Conservation (phyloP, 2,797 vertebrate genomes). For the Loris lydekkerianus region DNA sequence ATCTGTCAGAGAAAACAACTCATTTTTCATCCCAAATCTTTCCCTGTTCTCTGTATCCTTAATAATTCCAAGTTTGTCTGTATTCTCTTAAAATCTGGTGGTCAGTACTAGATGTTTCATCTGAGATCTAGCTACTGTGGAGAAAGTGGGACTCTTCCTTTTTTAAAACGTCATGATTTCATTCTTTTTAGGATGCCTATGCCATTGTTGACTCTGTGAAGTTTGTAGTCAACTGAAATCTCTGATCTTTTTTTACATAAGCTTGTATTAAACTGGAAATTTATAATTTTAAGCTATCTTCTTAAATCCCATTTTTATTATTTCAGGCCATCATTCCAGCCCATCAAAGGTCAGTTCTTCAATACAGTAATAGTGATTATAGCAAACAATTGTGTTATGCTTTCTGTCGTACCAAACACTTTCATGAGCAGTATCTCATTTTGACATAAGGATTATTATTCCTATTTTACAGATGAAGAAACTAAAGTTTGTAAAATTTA, state of each 20-base stretch:
- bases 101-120: background rate
- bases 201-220: conserved; percentile 37
- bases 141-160: background rate
- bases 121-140: conserved; percentile 43
- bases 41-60: background rate
- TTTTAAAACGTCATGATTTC: conserved; percentile 51
- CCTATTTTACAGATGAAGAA: conserved; percentile 47
- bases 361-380: background rate
- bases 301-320: conserved; percentile 20
- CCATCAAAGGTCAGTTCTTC: conserved; percentile 28
- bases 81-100: conserved; percentile 10
- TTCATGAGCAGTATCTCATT: conserved; percentile 8
- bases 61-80: background rate
- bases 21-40: background rate
- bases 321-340: conserved; percentile 27
- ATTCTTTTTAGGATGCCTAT: background rate
- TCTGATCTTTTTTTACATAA: background rate
- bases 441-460: background rate
- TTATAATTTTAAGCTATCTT: conserved; percentile 34
- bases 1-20: background rate
- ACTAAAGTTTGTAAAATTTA: conserved; percentile 48
- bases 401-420: conserved; percentile 31
- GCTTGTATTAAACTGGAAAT: background rate
- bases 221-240: conserved; percentile 49
- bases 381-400: background rate